phyloP scores from a whole-genome alignment of 2,797 vertebrate genomes.

The Chiloscyllium punctatum region DNA sequence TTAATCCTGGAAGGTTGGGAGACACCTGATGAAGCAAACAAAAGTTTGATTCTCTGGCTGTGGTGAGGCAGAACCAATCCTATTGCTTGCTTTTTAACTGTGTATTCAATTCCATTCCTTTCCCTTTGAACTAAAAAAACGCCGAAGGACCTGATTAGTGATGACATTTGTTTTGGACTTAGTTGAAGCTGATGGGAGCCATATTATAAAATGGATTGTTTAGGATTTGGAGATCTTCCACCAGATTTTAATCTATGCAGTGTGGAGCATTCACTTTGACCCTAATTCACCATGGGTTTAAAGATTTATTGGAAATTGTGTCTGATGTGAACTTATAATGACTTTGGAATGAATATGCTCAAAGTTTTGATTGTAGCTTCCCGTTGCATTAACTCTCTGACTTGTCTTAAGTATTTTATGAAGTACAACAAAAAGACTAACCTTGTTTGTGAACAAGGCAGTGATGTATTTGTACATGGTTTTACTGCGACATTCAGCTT shows the following conservation, averaged over 20 bases:
- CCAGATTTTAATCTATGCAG: not conserved
- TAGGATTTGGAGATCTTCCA: not conserved
- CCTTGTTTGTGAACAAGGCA: not conserved
- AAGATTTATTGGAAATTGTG: not conserved
- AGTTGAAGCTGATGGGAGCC: not conserved
- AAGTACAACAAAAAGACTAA: not conserved
- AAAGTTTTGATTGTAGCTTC: not conserved
- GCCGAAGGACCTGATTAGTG: not conserved
- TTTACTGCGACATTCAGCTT: not conserved
- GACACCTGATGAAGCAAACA: not conserved
- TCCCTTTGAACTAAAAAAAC: not conserved
- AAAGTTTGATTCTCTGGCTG: not conserved
- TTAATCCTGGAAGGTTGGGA: not conserved
- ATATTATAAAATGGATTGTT: not conserved
- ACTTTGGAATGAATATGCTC: not conserved
- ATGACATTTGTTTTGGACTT: not conserved
- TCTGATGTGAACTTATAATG: not conserved
- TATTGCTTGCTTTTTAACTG: not conserved
- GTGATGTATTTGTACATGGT: not conserved
- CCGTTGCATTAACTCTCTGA: not conserved
- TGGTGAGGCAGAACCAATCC: not conserved
- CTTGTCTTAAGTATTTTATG: not conserved
- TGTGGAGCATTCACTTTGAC: not conserved
- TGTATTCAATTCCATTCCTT: not conserved
- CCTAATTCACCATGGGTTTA: not conserved